These are phyloP conservation scores for Trematomus loennbergii DNA, from an alignment of 2,113 vertebrate genomes.

Conservation along the genomic window DNA sequence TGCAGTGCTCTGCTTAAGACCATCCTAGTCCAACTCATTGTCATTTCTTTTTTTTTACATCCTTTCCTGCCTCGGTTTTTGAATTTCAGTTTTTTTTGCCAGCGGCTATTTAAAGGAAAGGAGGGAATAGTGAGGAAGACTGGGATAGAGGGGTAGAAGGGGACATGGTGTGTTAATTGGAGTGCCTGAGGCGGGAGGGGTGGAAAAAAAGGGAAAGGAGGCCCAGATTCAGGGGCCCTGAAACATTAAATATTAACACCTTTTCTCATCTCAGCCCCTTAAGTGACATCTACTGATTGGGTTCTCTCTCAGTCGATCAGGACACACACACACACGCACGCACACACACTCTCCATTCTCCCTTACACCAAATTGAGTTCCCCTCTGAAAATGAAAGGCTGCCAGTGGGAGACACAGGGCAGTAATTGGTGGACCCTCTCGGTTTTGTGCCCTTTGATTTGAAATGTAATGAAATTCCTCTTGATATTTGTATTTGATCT, in stretches of 20 bases:
- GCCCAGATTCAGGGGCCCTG: constrained; percentile 52
- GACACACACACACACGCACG: constrained; percentile 40
- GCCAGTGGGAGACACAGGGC: constrained; percentile 56
- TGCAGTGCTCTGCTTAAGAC: constrained; percentile 21
- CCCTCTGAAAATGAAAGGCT: constrained; percentile 66
- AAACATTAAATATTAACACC: constrained; percentile 87
- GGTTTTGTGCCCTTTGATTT: constrained; percentile 75
- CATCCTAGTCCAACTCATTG: constrained; percentile 21
- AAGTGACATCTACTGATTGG: constrained; percentile 81
- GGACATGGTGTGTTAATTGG: constrained; percentile 79
- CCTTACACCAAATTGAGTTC: constrained; percentile 74
- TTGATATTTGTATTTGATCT: constrained; percentile 68
- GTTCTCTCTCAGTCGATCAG: constrained; percentile 66
- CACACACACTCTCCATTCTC: constrained; percentile 1
- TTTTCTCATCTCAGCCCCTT: constrained; percentile 81
- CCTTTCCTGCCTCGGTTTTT: constrained; percentile 13
- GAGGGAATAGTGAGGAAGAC: constrained; percentile 38
- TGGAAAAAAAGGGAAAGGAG: constrained; percentile 56
- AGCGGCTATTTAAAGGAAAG: constrained; percentile 59
- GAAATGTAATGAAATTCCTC: constrained; percentile 74
- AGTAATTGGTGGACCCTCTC: constrained; percentile 67
- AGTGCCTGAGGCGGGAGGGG: constrained; percentile 69
- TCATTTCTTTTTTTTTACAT: background rate
- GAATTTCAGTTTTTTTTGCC: constrained; percentile 57
- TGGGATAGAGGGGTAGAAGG: constrained; percentile 30